These are phyloP conservation scores for Pterophyllum scalare DNA, from an alignment of 2,113 vertebrate species.

Conservation along the genomic window DNA sequence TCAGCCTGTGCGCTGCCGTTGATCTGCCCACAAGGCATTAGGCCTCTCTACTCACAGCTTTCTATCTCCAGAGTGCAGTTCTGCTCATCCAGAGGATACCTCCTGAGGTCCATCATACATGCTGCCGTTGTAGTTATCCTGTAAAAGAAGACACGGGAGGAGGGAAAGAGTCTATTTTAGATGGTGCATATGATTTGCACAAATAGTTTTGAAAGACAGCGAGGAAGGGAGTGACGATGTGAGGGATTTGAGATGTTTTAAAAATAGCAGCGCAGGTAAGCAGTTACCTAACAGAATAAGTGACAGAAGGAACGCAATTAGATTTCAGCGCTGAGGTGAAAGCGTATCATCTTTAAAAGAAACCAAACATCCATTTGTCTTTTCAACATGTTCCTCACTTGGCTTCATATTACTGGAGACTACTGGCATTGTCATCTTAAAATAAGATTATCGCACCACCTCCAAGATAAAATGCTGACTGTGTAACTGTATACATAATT, in stretches of 20 bases:
- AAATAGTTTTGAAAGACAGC: neutral
- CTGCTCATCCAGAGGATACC: slow-evolving; percentile 94
- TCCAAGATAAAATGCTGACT: slow-evolving; percentile 39
- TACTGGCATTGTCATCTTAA: slow-evolving; percentile 29
- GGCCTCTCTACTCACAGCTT: slow-evolving; percentile 88
- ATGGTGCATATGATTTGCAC: slow-evolving; percentile 9
- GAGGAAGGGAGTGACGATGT: neutral
- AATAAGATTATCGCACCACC: slow-evolving; percentile 30
- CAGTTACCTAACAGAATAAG: neutral
- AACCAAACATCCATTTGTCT: slow-evolving; percentile 40
- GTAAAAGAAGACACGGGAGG: slow-evolving; percentile 47
- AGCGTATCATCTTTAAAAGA: slow-evolving; percentile 24
- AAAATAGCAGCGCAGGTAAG: slow-evolving; percentile 13
- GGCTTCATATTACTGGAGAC: slow-evolving; percentile 41
- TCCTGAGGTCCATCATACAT: slow-evolving; percentile 95
- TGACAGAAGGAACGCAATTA: slow-evolving; percentile 14
- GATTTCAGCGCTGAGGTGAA: slow-evolving; percentile 17
- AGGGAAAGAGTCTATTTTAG: slow-evolving; percentile 8
- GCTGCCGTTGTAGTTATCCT: slow-evolving; percentile 96
- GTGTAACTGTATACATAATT: slow-evolving; percentile 25
- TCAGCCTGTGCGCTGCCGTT: neutral
- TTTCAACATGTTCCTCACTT: slow-evolving; percentile 1
- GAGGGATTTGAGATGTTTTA: neutral
- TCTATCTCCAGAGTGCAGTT: slow-evolving; percentile 97
- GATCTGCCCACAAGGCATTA: slow-evolving; percentile 11